Conservation (phyloP, 2,888 invertebrate genomes). For the Cyclophora punctaria region DNA sequence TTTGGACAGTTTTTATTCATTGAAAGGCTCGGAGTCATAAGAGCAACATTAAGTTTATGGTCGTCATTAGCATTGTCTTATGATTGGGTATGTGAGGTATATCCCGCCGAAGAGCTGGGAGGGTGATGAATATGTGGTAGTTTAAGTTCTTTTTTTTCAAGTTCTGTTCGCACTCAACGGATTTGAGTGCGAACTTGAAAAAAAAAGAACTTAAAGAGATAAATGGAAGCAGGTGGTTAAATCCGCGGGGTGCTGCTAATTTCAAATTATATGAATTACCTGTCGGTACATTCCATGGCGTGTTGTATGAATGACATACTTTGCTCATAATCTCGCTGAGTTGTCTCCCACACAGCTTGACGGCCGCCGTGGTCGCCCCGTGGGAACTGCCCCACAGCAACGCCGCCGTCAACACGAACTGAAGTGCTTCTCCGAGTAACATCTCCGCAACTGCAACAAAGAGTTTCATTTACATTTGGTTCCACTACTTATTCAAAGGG, state of each 20-base stretch:
- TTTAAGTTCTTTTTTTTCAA: no score
- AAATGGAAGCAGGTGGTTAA: no score
- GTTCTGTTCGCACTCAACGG: no score
- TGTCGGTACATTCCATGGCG: slow-evolving; percentile 65
- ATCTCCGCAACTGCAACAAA: slow-evolving; percentile 30
- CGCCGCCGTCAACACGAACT: slow-evolving; percentile 42
- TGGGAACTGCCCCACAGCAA: slow-evolving; percentile 41
- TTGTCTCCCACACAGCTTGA: slow-evolving; percentile 58
- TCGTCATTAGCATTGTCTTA: no score
- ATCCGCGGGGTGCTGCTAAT: background rate
- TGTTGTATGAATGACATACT: slow-evolving; percentile 63
- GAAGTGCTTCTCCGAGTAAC: slow-evolving; percentile 44
- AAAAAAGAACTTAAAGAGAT: background rate
- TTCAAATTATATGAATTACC: slow-evolving; percentile 24
- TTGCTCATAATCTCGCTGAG: slow-evolving; percentile 62
- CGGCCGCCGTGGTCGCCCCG: slow-evolving; percentile 41
- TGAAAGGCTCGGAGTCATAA: no score
- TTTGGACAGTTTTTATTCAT: no score
- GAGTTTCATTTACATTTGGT: background rate
- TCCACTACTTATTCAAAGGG: no score
- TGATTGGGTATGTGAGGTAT: no score
- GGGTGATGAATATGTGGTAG: no score
- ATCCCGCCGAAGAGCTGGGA: no score
- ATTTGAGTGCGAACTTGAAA: no score
- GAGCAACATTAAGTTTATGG: no score